Evolutionary conservation across 2,888 invertebrate species (phyloP), one percentile per base, ranked within the genome.

Genomic region (Synanthedon formicaeformis): DNA sequence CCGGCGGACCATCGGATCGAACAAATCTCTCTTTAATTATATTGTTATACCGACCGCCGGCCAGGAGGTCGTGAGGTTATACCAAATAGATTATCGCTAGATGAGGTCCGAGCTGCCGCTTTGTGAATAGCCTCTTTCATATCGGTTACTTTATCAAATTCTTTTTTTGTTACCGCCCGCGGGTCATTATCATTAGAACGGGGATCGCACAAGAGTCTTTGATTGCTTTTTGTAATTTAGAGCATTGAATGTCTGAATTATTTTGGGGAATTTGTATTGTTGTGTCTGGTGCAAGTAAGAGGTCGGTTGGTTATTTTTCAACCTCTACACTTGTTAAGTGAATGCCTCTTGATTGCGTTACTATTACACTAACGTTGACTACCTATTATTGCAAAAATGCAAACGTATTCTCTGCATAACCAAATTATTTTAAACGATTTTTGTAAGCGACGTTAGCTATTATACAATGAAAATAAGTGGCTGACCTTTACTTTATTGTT

Each of bases 51-150:
- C 74, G 74, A 69, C 72, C 69, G 70, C 66, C 69, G 60, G 63
- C 65, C 68, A 68, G 71, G 78, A 78, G 86, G 86, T 87, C 87
- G 86, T 78, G 85, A 79, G 87, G 86, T 87, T 83, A 85, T 69
- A 80, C 78, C 77, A 84, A 85, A 85, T 82, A 86, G 85, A 86
- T 86, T 84, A 86, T 86, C 86, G 83, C 64, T 73, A 75, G 78
- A 78, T 73, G 77, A 72, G 70, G 67, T 52, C 67, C 66, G 63
- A 67, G 79, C 78, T 79, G 78, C 80, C 76, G 81, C 77, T 77
- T 56, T 65, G 62, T 68, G 66, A 65, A 69, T 67, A 64, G 66
- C 67, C 62, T 66, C 73, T 78, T 76, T 80, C 79, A 78, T 78
- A 80, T 79, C 80, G 62, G 49, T 58, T 57, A 61, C 66, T 64